A percentile compares a stretch with the other conserved stretches of the same genome.
Conservation (phyloP, 2,888 invertebrate genomes). For the Petrolisthes manimaculis region DNA sequence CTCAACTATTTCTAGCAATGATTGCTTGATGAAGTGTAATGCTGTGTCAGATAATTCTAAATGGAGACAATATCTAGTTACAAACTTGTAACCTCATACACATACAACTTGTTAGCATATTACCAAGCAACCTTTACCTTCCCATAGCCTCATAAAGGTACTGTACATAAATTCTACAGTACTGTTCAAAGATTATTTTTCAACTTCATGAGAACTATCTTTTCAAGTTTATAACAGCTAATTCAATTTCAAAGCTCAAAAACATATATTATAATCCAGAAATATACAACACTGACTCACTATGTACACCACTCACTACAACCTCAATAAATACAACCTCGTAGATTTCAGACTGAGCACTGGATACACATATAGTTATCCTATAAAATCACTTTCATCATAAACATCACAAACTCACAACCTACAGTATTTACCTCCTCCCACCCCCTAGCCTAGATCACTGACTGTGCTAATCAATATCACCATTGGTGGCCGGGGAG, state of each 20-base stretch:
- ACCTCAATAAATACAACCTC: conserved; percentile 26
- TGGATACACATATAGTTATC: conserved; percentile 16
- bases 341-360: conserved; percentile 8
- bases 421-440: conserved; percentile 36
- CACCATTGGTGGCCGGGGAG: conserved; percentile 58
- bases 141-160: too few relatives aligned
- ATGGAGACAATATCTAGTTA: too few relatives aligned
- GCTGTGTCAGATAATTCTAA: too few relatives aligned
- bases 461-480: conserved; percentile 50
- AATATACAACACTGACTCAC: conserved; percentile 34
- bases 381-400: conserved; percentile 2
- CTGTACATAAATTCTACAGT: too few relatives aligned
- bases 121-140: too few relatives aligned
- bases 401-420: conserved; percentile 61
- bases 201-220: background rate
- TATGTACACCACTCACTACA: conserved; percentile 35
- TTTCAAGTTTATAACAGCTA: background rate
- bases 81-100: too few relatives aligned
- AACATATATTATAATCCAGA: conserved; percentile 1
- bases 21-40: too few relatives aligned
- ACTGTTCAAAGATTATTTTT: too few relatives aligned
- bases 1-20: too few relatives aligned
- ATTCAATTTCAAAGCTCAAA: background rate
- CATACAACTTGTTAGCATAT: too few relatives aligned
- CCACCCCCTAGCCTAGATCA: conserved; percentile 36